Base-by-base conservation (phyloP, 1,140 invertebrate genomes). In the Liolophura sinensis region DNA sequence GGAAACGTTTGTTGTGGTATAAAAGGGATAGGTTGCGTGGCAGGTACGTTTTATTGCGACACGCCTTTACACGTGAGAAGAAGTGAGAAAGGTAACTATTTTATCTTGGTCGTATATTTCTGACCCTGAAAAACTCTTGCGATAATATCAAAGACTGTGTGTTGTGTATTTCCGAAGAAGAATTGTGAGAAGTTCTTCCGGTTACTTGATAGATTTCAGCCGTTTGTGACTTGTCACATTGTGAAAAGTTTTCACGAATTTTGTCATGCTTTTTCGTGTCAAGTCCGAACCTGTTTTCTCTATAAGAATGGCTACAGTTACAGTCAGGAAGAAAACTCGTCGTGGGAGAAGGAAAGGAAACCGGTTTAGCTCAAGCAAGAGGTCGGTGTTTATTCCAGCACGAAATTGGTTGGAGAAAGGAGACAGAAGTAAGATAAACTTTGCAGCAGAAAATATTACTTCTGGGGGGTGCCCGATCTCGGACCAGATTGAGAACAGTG, bases 311-410 rank as follows among this genome's bases (percentile, higher is more conserved):
- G 52, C 27, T 31, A 64, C 20, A 11, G 52, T 50, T 16, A 20
- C 40, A n/a, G 66, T 49, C 57, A 60, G 27, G 54, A 64, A 63
- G 57, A 73, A 73, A 69, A 73, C 72, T 24, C 65, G 72, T 16
- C 54, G 72, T 57, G 72, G 72, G 58, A 73, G 71, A 64, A 68
- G 61, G 67, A 60, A 55, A 40, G 62, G 58, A 24, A 16, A 63
- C 24, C 52, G 50, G 16, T 40, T n/a, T 9, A 50, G 64, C 25
- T n/a, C 16, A 27, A 50, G 56, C 16, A 51, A 40, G 24, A 24
- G 48, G 61, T 62, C 31, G 61, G 31, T 31, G 24, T 14, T 22
- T 40, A 51, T 31, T 18, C 52, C 61, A 50, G 20, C 47, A 62
- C 48, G 31, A 40, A 40, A 9, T 40, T 16, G 46, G 16, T 46